A percentile compares a stretch with the other conserved stretches of the same genome.
Conservation (phyloP, 23 tunicate genomes). For the Oikopleura albicans region DNA sequence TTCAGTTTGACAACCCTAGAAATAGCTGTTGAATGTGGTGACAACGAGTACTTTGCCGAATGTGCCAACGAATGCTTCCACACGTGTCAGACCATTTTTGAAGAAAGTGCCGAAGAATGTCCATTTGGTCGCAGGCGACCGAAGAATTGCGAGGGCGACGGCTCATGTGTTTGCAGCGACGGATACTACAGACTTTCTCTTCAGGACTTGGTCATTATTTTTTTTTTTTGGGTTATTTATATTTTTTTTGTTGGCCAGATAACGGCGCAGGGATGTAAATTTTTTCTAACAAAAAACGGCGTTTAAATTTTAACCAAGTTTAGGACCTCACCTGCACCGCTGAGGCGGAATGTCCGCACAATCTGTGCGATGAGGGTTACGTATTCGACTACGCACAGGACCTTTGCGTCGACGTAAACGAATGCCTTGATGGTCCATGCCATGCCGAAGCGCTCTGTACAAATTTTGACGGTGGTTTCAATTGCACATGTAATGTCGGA, state of each 20-base stretch:
- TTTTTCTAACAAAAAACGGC: too few species aligned
- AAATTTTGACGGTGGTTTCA: constrained; percentile 16
- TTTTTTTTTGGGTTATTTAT: background rate
- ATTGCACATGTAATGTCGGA: constrained; percentile 16
- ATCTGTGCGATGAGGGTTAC: background rate
- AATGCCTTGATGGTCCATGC: constrained; percentile 10
- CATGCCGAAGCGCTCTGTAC: constrained; percentile 8
- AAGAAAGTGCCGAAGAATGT: background rate
- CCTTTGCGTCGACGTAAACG: constrained; percentile 7
- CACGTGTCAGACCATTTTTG: background rate
- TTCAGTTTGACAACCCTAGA: too few species aligned
- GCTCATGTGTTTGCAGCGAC: background rate
- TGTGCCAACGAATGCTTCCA: background rate
- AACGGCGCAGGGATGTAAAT: too few species aligned
- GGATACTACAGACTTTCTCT: too few species aligned
- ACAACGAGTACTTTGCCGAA: background rate
- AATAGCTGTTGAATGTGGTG: background rate
- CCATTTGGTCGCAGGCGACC: background rate
- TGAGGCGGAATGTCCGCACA: background rate
- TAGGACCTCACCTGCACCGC: too few species aligned
- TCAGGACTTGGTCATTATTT: background rate
- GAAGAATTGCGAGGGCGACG: background rate
- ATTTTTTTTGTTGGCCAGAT: background rate
- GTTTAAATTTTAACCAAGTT: too few species aligned
- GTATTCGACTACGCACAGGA: background rate